These are phyloP conservation scores for Heliothis peltigera DNA, from an alignment of 2,888 invertebrate species.

Conservation along the genomic window DNA sequence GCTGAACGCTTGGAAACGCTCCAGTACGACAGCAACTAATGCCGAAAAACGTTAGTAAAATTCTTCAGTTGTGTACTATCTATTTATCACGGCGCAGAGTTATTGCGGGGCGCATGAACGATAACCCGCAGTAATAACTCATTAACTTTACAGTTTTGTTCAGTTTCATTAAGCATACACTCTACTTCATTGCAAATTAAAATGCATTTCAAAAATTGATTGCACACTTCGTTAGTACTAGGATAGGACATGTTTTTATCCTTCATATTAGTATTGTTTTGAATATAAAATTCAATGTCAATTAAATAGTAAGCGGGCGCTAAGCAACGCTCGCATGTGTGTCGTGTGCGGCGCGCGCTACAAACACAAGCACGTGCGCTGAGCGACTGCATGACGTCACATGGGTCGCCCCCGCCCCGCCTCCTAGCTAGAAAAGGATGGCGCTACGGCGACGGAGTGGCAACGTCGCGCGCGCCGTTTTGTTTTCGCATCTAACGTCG, in stretches of 20 bases:
- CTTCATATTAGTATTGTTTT: slow-evolving; percentile 51
- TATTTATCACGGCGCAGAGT: slow-evolving; percentile 31
- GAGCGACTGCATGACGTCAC: slow-evolving; percentile 83
- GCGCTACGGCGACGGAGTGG: slow-evolving; percentile 70
- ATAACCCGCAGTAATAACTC: slow-evolving; percentile 57
- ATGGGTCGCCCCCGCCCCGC: slow-evolving; percentile 81
- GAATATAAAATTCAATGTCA: slow-evolving; percentile 74
- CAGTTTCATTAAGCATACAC: slow-evolving; percentile 18
- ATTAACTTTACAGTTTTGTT: slow-evolving; percentile 36
- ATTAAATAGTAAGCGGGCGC: slow-evolving; percentile 72
- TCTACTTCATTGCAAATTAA: slow-evolving; percentile 7
- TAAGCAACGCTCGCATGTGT: slow-evolving; percentile 79
- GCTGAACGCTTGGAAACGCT: slow-evolving; percentile 84
- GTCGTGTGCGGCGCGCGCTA: slow-evolving; percentile 80
- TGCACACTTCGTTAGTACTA: slow-evolving; percentile 11
- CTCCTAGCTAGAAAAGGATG: slow-evolving; percentile 75
- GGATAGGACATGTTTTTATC: background rate
- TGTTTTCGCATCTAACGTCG: slow-evolving; percentile 84
- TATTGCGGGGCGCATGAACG: slow-evolving; percentile 49
- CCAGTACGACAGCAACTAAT: slow-evolving; percentile 74
- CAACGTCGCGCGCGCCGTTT: slow-evolving; percentile 85
- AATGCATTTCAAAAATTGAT: slow-evolving; percentile 2
- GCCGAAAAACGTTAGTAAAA: slow-evolving; percentile 42
- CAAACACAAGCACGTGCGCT: slow-evolving; percentile 89
- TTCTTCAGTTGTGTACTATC: slow-evolving; percentile 34